phyloP scores from a whole-genome alignment of 2,797 vertebrate species.

The Macroramphosus scolopax region DNA sequence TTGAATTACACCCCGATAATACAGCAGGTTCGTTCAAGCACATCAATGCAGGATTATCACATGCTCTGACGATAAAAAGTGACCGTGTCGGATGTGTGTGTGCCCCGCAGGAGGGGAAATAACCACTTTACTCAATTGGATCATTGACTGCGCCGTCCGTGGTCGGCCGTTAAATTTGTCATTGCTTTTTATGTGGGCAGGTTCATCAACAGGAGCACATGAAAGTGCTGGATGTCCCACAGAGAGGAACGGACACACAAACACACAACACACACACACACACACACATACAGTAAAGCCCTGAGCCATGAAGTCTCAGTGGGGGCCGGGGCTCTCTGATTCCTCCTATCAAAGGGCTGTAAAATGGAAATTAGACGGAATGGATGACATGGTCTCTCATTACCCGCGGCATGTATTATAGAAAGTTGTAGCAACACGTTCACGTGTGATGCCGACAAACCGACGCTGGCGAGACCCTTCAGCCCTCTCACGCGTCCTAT shows the following conservation, averaged over 20 bases:
- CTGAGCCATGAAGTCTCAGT: constrained; percentile 53
- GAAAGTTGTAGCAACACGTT: constrained; percentile 47
- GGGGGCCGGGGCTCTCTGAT: constrained; percentile 54
- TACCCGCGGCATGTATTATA: constrained; percentile 40
- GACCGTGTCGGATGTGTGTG: constrained; percentile 35
- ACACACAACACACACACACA: constrained; percentile 17
- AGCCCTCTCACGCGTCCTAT: constrained; percentile 36
- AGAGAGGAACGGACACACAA: constrained; percentile 17
- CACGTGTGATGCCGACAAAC: constrained; percentile 28
- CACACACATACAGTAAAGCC: constrained; percentile 14
- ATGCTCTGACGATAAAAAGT: constrained; percentile 29
- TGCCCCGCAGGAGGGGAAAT: constrained; percentile 49
- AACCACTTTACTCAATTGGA: constrained; percentile 51
- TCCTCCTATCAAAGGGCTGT: constrained; percentile 64
- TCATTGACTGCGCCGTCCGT: constrained; percentile 40
- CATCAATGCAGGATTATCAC: constrained; percentile 34
- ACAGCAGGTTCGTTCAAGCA: constrained; percentile 13
- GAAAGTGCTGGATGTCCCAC: constrained; percentile 13
- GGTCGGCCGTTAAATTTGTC: constrained; percentile 57
- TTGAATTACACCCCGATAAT: no score
- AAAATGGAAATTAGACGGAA: constrained; percentile 71
- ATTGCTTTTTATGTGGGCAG: constrained; percentile 55
- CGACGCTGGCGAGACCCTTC: constrained; percentile 23
- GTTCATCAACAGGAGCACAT: constrained; percentile 51
- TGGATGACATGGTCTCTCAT: constrained; percentile 61